These are phyloP conservation scores for Schizopygopsis malacanthus DNA, from an alignment of 2,797 vertebrate species.

Conservation along the genomic window DNA sequence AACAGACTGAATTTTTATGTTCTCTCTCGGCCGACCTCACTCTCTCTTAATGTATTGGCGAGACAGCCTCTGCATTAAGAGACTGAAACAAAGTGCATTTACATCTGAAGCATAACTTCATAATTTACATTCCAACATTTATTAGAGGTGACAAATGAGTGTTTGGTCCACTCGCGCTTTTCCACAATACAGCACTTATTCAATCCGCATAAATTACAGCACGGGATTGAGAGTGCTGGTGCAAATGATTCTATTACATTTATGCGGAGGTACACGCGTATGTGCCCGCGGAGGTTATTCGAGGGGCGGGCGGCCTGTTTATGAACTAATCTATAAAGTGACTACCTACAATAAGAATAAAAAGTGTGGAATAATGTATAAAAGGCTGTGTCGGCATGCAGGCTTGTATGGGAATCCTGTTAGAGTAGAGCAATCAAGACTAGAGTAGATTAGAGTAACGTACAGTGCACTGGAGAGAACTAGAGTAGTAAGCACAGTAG, in stretches of 20 bases:
- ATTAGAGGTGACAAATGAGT: slow-evolving; percentile 93
- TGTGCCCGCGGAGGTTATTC: slow-evolving; percentile 80
- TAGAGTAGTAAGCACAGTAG: background rate
- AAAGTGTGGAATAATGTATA: slow-evolving; percentile 42
- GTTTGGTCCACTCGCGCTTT: slow-evolving; percentile 84
- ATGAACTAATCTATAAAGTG: slow-evolving; percentile 63
- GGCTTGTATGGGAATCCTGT: background rate
- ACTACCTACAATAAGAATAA: slow-evolving; percentile 49
- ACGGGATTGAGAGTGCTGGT: slow-evolving; percentile 79
- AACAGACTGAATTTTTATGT: slow-evolving; percentile 96
- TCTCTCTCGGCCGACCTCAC: slow-evolving; percentile 80
- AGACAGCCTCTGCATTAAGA: slow-evolving; percentile 92
- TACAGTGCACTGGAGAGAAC: background rate
- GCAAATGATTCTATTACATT: slow-evolving; percentile 88
- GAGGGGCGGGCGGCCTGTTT: slow-evolving; percentile 51
- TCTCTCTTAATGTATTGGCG: slow-evolving; percentile 82
- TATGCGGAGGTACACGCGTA: slow-evolving; percentile 74
- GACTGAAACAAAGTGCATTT: slow-evolving; percentile 99
- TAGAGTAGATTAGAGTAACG: background rate
- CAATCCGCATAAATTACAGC: slow-evolving; percentile 86
- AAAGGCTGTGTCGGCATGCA: slow-evolving; percentile 34
- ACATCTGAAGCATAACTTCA: slow-evolving; percentile 99
- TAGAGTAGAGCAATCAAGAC: background rate
- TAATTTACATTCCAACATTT: slow-evolving; percentile 99
- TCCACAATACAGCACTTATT: slow-evolving; percentile 86